Conservation (phyloP, 2,113 vertebrate species). For the Oenanthe melanoleuca region DNA sequence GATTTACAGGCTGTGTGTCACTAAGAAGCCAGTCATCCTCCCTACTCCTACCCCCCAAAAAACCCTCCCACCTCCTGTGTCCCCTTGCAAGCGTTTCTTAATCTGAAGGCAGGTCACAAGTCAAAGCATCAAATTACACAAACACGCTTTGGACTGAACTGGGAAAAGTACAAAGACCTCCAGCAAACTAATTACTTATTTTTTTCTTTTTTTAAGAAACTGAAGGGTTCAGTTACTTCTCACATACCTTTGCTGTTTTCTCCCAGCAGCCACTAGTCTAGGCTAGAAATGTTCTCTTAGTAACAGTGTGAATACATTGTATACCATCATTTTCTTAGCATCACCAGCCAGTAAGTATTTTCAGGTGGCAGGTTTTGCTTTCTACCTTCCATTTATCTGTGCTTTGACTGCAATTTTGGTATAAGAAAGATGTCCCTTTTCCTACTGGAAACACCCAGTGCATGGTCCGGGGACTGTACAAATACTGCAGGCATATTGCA, state of each 20-base stretch:
- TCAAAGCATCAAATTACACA: neutral
- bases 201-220: neutral
- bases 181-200: neutral
- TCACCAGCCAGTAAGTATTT: neutral
- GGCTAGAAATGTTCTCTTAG: neutral
- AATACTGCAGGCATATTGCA: neutral
- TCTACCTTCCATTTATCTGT: neutral
- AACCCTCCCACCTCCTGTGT: rapidly evolving
- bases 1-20: neutral
- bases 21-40: neutral
- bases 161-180: neutral
- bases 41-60: neutral
- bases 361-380: neutral
- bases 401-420: neutral
- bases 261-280: neutral
- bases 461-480: neutral
- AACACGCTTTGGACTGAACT: neutral
- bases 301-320: neutral
- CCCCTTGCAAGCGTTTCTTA: neutral
- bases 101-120: neutral
- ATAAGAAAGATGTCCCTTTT: neutral
- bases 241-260: neutral
- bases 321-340: neutral
- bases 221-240: neutral
- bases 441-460: neutral